A percentile compares a stretch with the other conserved stretches of the same genome.
Conservation (phyloP, 2,113 vertebrate genomes). For the Stigmatopora argus region DNA sequence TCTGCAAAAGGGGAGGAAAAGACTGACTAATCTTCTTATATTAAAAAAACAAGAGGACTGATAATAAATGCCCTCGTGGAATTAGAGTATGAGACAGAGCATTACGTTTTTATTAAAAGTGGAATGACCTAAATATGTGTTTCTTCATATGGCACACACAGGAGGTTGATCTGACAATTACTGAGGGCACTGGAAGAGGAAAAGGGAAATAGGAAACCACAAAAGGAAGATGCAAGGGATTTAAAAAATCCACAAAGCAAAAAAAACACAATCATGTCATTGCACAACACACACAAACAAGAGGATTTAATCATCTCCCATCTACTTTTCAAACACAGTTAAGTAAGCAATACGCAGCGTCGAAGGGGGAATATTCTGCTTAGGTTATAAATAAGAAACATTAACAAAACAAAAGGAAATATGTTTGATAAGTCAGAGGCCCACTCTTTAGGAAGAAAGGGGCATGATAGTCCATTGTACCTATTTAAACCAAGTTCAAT, state of each 20-base stretch:
- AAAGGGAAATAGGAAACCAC: constrained; percentile 29
- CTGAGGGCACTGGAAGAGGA: constrained; percentile 15
- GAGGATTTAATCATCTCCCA: constrained; percentile 7
- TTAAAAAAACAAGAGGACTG: constrained; percentile 27
- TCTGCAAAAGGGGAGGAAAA: constrained; percentile 21
- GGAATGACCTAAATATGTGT: constrained; percentile 25
- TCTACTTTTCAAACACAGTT: constrained; percentile 2
- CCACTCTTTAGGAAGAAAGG: constrained; percentile 30
- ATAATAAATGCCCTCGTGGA: constrained; percentile 34
- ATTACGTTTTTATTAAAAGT: constrained; percentile 44
- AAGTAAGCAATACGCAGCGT: constrained; percentile 9
- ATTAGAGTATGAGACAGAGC: constrained; percentile 47
- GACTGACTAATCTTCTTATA: constrained; percentile 46
- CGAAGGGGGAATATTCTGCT: constrained; percentile 15
- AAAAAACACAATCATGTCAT: constrained; percentile 38
- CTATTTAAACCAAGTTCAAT: constrained; percentile 55
- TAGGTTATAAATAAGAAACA: constrained; percentile 39
- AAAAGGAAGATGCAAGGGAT: constrained; percentile 34
- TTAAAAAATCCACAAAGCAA: constrained; percentile 44
- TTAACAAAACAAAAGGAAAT: constrained; percentile 51
- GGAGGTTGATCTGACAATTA: constrained; percentile 22
- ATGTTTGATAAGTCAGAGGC: constrained; percentile 44
- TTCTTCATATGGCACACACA: constrained; percentile 20
- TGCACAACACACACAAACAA: constrained; percentile 28
- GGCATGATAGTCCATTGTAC: constrained; percentile 47